These are phyloP conservation scores for Melitaea athalia DNA, from an alignment of 2,888 invertebrate genomes.

Conservation along the genomic window DNA sequence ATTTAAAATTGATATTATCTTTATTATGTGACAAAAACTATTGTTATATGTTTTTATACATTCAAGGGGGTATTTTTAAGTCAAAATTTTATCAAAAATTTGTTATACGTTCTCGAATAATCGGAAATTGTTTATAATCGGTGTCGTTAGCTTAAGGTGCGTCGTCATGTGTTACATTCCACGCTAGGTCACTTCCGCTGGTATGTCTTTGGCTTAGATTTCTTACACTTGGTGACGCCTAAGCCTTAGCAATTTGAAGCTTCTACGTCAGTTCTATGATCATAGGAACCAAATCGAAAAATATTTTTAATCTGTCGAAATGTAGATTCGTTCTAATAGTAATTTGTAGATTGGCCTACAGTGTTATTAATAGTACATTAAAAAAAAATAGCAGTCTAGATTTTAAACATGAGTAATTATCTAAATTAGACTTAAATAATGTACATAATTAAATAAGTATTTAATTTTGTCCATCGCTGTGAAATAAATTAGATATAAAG, in stretches of 20 bases:
- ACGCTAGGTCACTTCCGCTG: constrained; percentile 47
- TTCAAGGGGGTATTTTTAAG: background rate
- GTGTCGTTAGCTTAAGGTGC: constrained; percentile 41
- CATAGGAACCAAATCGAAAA: constrained; percentile 24
- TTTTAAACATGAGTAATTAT: background rate
- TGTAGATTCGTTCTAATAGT: constrained; percentile 4
- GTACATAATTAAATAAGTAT: background rate
- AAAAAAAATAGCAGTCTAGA: background rate
- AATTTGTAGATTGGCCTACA: background rate
- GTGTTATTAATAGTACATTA: background rate
- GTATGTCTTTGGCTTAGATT: constrained; percentile 44
- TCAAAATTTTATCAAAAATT: background rate
- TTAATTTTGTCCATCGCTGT: background rate
- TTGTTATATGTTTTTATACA: background rate
- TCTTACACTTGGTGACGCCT: constrained; percentile 39
- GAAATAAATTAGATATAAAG: background rate
- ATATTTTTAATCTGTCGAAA: constrained; percentile 1
- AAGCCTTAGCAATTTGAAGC: constrained; percentile 37
- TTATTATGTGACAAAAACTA: background rate
- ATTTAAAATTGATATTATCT: background rate
- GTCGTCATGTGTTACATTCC: constrained; percentile 57
- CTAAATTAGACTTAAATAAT: background rate
- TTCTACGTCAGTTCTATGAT: constrained; percentile 37
- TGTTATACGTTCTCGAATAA: background rate
- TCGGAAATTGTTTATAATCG: constrained; percentile 36